Evolutionary conservation across 2,888 invertebrate species (phyloP), one percentile per base, ranked within the genome.

Genomic region (Zaprionus bogoriensis): DNA sequence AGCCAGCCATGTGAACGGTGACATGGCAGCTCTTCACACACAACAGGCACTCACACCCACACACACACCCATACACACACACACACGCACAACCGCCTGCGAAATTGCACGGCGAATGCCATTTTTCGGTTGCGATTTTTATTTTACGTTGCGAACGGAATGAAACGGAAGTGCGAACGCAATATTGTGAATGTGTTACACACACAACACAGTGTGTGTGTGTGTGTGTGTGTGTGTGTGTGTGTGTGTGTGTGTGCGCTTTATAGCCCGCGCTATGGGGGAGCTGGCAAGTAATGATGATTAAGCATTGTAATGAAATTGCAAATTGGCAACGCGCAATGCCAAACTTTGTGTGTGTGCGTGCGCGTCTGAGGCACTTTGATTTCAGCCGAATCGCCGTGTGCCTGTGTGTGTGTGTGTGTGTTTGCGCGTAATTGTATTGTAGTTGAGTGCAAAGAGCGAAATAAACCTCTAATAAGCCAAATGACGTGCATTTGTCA

Each of bases 281-380:
- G 42, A 51, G 54, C 51, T 48, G 50, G 44, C 77, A 66, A 62
- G 71, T 80, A 81, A 85, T 87, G 86, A 85, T 88, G 88, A 88
- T 85, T 88, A 83, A 87, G 73, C 83, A 82, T 77, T 77, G 87
- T 79, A 88, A 85, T 85, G 85, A 88, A 88, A 85, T 87, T 82
- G 79, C 79, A 87, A 85, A 85, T 85, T 85, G 85, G 77, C 61
- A 64, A 65, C 71, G 65, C 75, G 61, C 63, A 63, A 53, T 61
- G 61, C 67, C 72, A 63, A 74, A 78, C 51, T 42, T 47, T 59
- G 59, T 20, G 38, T 28, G 23, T 41, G 39, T 45, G 28, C 30
- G 10, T 38, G 23, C 41, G 32, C 19, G 27, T 32, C 38, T 36
- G 28, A 52, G 17, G 14, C 36, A 57, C 65, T 81, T 77, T 81